Base-by-base conservation (phyloP, 2,113 vertebrate genomes). In the Sorex fumeus region DNA sequence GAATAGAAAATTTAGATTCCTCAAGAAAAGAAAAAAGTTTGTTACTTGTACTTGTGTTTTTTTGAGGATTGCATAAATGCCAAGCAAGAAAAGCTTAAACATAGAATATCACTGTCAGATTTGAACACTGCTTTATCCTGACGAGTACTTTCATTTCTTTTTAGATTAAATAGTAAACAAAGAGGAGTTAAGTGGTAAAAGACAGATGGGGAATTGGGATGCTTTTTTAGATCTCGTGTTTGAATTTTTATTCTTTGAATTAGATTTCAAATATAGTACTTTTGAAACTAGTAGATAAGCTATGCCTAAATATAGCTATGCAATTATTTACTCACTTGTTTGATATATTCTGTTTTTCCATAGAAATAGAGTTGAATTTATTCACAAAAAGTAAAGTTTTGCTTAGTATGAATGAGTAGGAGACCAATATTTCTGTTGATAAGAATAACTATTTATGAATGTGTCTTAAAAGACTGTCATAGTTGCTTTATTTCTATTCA, bases 401-500 rank as follows among this genome's bases (percentile, higher is more conserved):
- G 62, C 11, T 87, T 0, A 87, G 53, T 16, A 84, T 95, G 87
- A 50, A 87, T 77, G 27, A 67, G 4, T 66, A 13, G 23, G 13
- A 8, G 85, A 71, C 45, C 15, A 47, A 5, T 77, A 78, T 88
- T 75, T 10, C 34, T 85, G 3, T 62, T 81, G 57, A 67, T 74
- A 23, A 91, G 70, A 53, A 62, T 88, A 66, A 81, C 32, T 45
- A 53, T 71, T 27, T 74, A 28, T 8, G 60, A 21, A 67, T 25
- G 1, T 28, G 60, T n/a, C 72, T 82, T 77, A 79, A 4, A 87
- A 90, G 32, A 8, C 9, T 2, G 43, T 7, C 13, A 18, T 50
- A 45, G 81, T 85, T 77, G 30, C 15, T 67, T n/a, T 84, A 70
- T 72, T 0, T 82, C 25, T 66, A 47, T 91, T 92, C 88, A 53